Conservation (phyloP, 92 coral and sea anemone species). For the Montipora capitata region DNA sequence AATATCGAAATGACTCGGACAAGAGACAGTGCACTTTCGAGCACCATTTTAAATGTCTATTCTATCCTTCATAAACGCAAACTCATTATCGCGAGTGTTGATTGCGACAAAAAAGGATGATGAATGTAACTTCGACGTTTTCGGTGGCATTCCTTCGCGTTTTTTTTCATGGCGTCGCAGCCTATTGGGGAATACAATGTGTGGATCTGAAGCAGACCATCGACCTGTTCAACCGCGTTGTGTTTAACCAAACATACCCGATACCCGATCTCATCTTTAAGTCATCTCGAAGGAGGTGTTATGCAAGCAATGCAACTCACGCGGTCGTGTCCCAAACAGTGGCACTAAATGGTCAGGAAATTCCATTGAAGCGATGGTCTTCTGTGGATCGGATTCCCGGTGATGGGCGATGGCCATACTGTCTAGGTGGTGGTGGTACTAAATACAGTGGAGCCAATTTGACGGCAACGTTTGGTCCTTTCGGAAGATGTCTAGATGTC, state of each 20-base stretch:
- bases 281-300: not conserved
- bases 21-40: not conserved
- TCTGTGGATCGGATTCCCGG: conserved; percentile 2
- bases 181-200: conserved; percentile 27
- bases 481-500: not conserved
- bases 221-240: not conserved
- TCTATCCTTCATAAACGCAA: not conserved
- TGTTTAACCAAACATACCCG: not conserved
- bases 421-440: not conserved
- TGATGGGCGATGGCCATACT: conserved; percentile 15
- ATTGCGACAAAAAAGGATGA: not conserved
- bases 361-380: not conserved
- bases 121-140: not conserved
- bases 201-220: not conserved
- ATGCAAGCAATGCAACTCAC: not conserved
- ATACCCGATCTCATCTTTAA: not conserved
- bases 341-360: not conserved
- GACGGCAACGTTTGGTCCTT: not conserved
- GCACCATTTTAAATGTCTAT: not conserved
- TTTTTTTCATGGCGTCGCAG: not conserved
- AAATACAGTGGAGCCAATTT: not conserved
- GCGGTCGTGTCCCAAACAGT: not conserved
- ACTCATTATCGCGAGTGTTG: not conserved
- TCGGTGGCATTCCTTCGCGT: conserved; percentile 4
- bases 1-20: not conserved